These are phyloP conservation scores for Spheniscus mendiculus DNA, from an alignment of 2,113 vertebrate species.

Conservation along the genomic window DNA sequence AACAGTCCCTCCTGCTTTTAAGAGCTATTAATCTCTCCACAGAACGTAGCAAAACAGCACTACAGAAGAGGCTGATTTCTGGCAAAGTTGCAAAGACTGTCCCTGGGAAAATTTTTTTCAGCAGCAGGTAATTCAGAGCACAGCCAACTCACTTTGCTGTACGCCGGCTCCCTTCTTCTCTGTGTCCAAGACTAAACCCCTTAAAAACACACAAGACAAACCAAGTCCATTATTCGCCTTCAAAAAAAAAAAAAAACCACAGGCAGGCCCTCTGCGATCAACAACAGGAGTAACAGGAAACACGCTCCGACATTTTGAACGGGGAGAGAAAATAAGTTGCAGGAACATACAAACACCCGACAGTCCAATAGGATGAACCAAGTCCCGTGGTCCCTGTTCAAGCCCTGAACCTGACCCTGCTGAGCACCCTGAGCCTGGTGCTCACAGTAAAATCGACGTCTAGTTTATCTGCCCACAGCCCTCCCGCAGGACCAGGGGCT, in stretches of 20 bases:
- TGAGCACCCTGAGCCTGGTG: neutral
- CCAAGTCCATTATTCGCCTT: neutral
- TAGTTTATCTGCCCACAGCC: neutral
- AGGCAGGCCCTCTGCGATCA: neutral
- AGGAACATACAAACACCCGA: neutral
- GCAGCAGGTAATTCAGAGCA: slow-evolving; percentile 44
- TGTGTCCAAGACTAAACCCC: neutral
- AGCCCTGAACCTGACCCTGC: neutral
- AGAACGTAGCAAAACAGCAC: slow-evolving; percentile 41
- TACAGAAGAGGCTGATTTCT: slow-evolving; percentile 34
- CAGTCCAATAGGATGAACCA: neutral
- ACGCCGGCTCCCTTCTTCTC: neutral
- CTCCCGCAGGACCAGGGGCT: neutral
- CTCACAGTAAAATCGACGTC: accelerated
- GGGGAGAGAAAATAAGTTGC: neutral
- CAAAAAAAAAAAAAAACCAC: too few relatives aligned
- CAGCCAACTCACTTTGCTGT: neutral
- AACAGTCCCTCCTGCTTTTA: slow-evolving; percentile 62
- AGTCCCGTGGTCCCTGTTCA: neutral
- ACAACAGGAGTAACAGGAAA: neutral
- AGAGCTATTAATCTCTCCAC: slow-evolving; percentile 48
- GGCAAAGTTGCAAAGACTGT: slow-evolving; percentile 23
- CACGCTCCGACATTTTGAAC: neutral
- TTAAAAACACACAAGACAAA: slow-evolving; percentile 9
- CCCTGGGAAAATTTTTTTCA: slow-evolving; percentile 39